A percentile compares a stretch with the other conserved stretches of the same genome.
phyloP scores from a whole-genome alignment of 2,113 vertebrate genomes.

The Hemicordylus capensis region DNA sequence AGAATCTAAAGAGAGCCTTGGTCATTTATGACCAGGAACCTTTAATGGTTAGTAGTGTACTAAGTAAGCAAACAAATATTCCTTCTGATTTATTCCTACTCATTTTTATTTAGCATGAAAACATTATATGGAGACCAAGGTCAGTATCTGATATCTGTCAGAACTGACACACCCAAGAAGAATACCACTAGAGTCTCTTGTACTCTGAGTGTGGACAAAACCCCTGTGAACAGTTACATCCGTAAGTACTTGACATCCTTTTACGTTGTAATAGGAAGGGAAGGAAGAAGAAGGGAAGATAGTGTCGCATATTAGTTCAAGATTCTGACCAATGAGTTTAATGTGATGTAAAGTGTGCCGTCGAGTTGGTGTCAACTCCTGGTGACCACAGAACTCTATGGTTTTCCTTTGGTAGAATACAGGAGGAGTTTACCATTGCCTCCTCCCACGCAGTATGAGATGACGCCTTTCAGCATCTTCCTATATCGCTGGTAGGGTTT shows the following conservation, averaged over 20 bases:
- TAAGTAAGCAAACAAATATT: neutral
- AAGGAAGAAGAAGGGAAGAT: neutral
- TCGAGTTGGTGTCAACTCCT: too few relatives aligned
- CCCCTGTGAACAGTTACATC: slow-evolving; percentile 28
- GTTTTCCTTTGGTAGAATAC: too few relatives aligned
- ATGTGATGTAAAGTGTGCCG: too few relatives aligned
- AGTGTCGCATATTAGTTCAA: neutral
- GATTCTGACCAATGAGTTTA: neutral
- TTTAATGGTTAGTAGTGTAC: too few relatives aligned
- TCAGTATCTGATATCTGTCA: slow-evolving; percentile 9
- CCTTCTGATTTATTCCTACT: neutral
- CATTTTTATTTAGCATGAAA: slow-evolving; percentile 7
- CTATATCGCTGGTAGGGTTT: too few relatives aligned
- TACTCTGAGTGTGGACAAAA: neutral
- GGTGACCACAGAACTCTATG: too few relatives aligned
- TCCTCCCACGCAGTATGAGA: too few relatives aligned
- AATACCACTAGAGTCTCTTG: neutral
- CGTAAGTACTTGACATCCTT: slow-evolving; percentile 6
- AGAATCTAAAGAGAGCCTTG: too few relatives aligned
- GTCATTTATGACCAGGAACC: too few relatives aligned
- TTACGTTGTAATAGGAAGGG: neutral
- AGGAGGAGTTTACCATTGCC: too few relatives aligned
- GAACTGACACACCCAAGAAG: neutral
- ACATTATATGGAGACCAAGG: slow-evolving; percentile 44
- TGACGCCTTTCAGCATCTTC: too few relatives aligned